A percentile compares a stretch with the other conserved stretches of the same genome.
Evolutionary conservation across 2,113 vertebrate species (phyloP).

Genomic region (Passer montanus): DNA sequence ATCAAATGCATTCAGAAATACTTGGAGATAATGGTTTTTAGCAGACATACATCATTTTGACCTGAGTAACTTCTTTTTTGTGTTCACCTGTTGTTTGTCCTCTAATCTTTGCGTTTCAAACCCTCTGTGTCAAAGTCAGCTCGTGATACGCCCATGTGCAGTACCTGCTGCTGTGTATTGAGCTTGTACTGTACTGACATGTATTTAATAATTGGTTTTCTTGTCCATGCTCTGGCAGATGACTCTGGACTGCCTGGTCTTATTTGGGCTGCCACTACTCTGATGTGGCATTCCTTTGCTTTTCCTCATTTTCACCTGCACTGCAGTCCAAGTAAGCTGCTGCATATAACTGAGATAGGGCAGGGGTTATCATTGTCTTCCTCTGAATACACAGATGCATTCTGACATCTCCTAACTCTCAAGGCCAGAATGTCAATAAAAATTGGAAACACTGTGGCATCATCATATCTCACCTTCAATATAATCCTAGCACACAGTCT

Average conservation of each 20-base stretch:
- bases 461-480: constrained; percentile 17
- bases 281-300: not conserved
- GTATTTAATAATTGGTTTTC: not conserved
- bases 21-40: not conserved
- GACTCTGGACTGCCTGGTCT: not conserved
- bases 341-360: not conserved
- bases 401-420: constrained; percentile 28
- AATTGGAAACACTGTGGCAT: constrained; percentile 5
- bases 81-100: not conserved
- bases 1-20: not conserved
- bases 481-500: not conserved
- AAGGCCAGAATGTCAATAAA: constrained; percentile 23
- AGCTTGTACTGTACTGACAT: not conserved
- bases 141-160: accelerated
- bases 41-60: not conserved
- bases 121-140: not conserved
- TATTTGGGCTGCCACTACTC: not conserved
- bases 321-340: not conserved
- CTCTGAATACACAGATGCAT: constrained; percentile 11
- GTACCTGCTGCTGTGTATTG: not conserved
- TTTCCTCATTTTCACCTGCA: constrained; percentile 56
- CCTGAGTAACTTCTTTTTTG: not conserved
- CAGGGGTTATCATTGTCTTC: not conserved
- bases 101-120: not conserved
- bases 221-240: not conserved